Base-by-base conservation (phyloP, 2,113 vertebrate species). In the Phalacrocorax brasilianus region DNA sequence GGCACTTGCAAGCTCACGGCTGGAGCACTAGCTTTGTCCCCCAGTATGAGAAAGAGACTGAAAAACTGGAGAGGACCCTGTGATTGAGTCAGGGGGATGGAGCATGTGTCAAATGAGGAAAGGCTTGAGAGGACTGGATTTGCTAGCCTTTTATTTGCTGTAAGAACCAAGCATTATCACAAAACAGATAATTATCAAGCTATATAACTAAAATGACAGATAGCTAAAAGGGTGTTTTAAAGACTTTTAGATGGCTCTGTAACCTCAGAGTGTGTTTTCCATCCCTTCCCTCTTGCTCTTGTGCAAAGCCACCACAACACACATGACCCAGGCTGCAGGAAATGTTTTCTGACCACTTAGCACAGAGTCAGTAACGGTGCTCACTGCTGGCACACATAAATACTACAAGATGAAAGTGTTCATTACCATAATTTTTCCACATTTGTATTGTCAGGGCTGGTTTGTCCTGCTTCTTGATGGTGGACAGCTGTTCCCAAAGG, bases 21-120 rank as follows among this genome's bases (percentile, higher is more conserved):
- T 92, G 58, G 47, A 59, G 75, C 8, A 11, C 42, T 8, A 11
- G 35, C 55, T 79, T 74, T 84, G 40, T 40, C 4, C 8, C 26
- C 4, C 28, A 23, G 20, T 23, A 14, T 0, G 3, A 49, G 6
- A 82, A 8, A 63, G 50, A 42, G 28, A 72, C 1, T 6, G 5
- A 6, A 17, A 75, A 50, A 68, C 55, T 47, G 35, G 59, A 56
- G 23, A 65, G 35, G 38, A 42, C 27, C 21, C 8, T 33, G 32
- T 88, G 14, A 45, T 15, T 17, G 58, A 21, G 26, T 33, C 45
- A 75, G 14, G 15, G 38, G 6, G 62, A 56, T 1, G 1, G 49
- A 87, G 22, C n/a, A 38, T 0, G 4, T 50, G 15, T 13, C 40
- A 73, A 26, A 52, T 10, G 30, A 58, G 10, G 24, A 80, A 88